These are phyloP conservation scores for Cebidichthys violaceus DNA, from an alignment of 2,113 vertebrate species.

Conservation along the genomic window DNA sequence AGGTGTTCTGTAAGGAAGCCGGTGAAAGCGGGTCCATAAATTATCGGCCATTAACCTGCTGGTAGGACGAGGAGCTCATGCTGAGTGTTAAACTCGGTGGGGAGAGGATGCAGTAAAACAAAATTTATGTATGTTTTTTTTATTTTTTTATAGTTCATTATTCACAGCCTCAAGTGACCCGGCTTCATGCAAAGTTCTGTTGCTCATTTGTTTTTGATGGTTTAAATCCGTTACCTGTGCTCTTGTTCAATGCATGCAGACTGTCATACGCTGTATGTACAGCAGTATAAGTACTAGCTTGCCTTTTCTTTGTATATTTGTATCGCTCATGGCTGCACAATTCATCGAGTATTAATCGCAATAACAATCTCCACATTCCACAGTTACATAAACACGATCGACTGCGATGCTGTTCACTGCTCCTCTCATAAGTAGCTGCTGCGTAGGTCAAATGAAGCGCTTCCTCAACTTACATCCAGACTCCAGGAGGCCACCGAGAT, in stretches of 20 bases:
- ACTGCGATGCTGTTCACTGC: too few species aligned
- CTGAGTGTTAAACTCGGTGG: too few species aligned
- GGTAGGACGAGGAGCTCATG: too few species aligned
- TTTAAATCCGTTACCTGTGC: neutral
- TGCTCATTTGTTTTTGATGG: neutral
- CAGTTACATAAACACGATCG: too few species aligned
- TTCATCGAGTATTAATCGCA: too few species aligned
- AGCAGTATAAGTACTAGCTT: neutral
- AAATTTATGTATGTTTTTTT: neutral
- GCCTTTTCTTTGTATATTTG: neutral
- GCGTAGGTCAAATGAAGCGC: too few species aligned
- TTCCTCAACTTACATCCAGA: too few species aligned
- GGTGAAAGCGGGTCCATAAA: constrained; percentile 8
- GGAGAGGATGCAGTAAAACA: neutral
- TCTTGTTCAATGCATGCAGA: neutral
- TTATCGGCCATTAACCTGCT: neutral
- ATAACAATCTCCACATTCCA: too few species aligned
- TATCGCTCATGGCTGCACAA: neutral
- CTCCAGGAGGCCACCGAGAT: too few species aligned
- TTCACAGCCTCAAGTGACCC: constrained; percentile 15
- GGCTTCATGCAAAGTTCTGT: neutral
- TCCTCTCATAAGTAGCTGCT: too few species aligned
- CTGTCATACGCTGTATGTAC: neutral
- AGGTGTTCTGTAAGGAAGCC: neutral
- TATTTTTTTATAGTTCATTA: neutral